These are phyloP conservation scores for Disparrhopalites patrizii DNA, from an alignment of 2,888 invertebrate genomes.

Conservation along the genomic window DNA sequence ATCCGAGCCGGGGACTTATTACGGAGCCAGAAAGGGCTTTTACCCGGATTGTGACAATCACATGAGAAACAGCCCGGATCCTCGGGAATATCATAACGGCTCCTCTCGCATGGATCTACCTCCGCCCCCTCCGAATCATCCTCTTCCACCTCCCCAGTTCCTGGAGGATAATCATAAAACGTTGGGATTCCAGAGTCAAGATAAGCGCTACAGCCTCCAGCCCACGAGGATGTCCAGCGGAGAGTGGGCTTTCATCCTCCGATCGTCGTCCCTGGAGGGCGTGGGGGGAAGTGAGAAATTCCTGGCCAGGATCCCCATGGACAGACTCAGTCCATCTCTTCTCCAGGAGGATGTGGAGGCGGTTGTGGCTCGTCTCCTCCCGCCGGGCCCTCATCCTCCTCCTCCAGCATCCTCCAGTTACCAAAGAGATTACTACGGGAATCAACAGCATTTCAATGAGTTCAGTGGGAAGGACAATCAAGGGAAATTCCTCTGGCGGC, in stretches of 20 bases:
- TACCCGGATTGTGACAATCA: not conserved
- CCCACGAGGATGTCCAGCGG: slow-evolving; percentile 53
- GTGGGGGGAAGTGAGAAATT: no score
- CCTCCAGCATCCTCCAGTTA: slow-evolving; percentile 8
- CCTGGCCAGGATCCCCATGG: not conserved
- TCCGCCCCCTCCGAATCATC: not conserved
- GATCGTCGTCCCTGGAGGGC: slow-evolving; percentile 19
- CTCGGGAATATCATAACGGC: no score
- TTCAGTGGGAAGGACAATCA: slow-evolving; percentile 28
- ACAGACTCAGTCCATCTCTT: not conserved
- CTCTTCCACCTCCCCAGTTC: not conserved
- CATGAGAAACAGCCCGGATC: not conserved
- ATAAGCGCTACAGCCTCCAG: slow-evolving; percentile 36
- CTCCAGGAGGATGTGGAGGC: not conserved
- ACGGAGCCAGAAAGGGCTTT: no score
- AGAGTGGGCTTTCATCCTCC: slow-evolving; percentile 53
- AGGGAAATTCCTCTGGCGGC: slow-evolving; percentile 40
- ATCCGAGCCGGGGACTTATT: not conserved
- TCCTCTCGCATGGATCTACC: no score
- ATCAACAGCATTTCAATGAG: slow-evolving; percentile 16
- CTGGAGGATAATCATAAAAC: not conserved
- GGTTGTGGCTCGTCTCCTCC: no score
- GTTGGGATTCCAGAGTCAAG: not conserved
- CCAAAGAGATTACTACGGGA: no score
- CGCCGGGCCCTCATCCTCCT: not conserved